phyloP scores from a whole-genome alignment of 2,888 invertebrate genomes.

The Morpho helenor region DNA sequence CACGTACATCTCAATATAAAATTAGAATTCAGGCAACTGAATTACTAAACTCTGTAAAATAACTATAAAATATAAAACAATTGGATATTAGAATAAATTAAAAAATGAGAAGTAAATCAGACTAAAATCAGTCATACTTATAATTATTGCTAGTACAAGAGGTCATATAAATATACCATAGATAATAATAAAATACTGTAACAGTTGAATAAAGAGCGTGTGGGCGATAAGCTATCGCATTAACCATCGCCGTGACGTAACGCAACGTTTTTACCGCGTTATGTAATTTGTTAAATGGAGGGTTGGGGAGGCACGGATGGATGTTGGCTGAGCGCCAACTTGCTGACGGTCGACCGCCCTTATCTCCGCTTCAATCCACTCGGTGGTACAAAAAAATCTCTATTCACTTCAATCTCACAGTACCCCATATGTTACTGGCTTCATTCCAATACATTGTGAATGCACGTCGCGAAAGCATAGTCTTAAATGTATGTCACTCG shows the following conservation, averaged over 20 bases:
- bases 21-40: too few species aligned
- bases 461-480: conserved; percentile 11
- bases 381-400: conserved; percentile 39
- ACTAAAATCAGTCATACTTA: too few species aligned
- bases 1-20: too few species aligned
- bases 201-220: neutral
- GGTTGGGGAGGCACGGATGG: conserved; percentile 33
- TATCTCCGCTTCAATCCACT: conserved; percentile 47
- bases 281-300: conserved; percentile 46
- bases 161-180: too few species aligned
- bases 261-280: conserved; percentile 31
- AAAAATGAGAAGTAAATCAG: too few species aligned
- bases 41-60: too few species aligned
- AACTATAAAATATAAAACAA: too few species aligned
- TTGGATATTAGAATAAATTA: too few species aligned
- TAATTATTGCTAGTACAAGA: too few species aligned
- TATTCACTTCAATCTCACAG: conserved; percentile 29
- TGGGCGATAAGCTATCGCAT: conserved; percentile 12
- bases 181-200: neutral
- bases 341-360: conserved; percentile 49
- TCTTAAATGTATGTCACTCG: conserved; percentile 3
- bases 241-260: conserved; percentile 27
- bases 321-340: conserved; percentile 53
- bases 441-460: conserved; percentile 23
- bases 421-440: conserved; percentile 26